Evolutionary conservation across 1,140 invertebrate species (phyloP), one percentile per base, ranked within the genome.

Genomic region (Saxidomus purpurata): DNA sequence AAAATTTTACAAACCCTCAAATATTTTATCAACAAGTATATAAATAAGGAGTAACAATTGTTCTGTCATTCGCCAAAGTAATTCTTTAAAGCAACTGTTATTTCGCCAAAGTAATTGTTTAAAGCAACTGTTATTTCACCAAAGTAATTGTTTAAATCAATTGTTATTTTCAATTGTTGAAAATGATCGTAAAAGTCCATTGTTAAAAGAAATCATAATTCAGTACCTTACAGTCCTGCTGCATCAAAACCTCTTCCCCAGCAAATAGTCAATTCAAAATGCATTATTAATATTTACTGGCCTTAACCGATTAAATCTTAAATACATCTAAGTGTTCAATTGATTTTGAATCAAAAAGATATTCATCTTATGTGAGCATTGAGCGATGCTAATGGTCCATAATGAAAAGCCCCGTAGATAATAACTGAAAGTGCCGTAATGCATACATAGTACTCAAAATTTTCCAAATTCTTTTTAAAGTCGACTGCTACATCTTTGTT

Each of bases 341-440:
- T 71, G 63, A 36, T 71, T 38, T 71, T 71, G 38, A 59, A 59
- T 59, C 22, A n/a, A 59, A 59, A 71, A 71, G 67, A 71, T 71
- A 71, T 71, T 40, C 67, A 38, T 38, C 34, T 36, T 71, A 40
- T 38, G 4, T 19, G 15, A 71, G 34, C 25, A 71, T 71, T 71
- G 13, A 71, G 17, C 25, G 22, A 71, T 71, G 34, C 4, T 71
- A 71, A 71, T 40, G 34, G 36, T 38, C 67, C 67, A n/a, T 71
- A 34, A 40, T 71, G 67, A 71, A 71, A 71, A 38, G 38, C 38
- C 9, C 36, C 67, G 67, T 0, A 38, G 34, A 71, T 71, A 36
- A 71, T 71, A 71, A 71, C 38, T 38, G 28, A 17, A 38, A 15
- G 31, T 71, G 22, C 15, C 17, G 0, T 38, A 36, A 36, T 38